phyloP scores from a whole-genome alignment of 1,140 invertebrate species.

The Sitodiplosis mosellana region DNA sequence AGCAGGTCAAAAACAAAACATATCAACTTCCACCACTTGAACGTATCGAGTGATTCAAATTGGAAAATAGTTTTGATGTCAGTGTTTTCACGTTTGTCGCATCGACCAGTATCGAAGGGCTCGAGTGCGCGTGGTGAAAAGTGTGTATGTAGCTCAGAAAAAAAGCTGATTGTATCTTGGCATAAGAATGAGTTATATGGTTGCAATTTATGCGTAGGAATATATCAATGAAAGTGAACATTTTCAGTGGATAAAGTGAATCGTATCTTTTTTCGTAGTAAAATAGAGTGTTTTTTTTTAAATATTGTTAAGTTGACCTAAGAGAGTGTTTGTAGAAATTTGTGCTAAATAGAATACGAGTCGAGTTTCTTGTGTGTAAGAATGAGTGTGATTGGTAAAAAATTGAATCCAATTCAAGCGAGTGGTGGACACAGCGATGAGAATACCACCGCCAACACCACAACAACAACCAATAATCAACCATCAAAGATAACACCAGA shows the following conservation, averaged over 20 bases:
- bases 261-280: neutral
- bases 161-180: too few species aligned
- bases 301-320: too few species aligned
- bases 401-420: constrained; percentile 1
- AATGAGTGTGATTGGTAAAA: constrained; percentile 5
- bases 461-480: neutral
- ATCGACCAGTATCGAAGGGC: neutral
- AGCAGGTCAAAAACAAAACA: neutral
- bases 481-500: constrained; percentile 34
- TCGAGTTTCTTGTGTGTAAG: too few species aligned
- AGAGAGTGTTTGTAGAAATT: too few species aligned
- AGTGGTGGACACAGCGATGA: neutral
- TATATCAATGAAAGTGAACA: too few species aligned
- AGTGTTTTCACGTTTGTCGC: neutral
- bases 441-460: too few species aligned
- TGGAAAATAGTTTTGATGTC: neutral
- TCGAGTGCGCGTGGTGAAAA: neutral
- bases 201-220: too few species aligned
- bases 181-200: too few species aligned
- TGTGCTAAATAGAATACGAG: too few species aligned
- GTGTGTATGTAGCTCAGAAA: too few species aligned
- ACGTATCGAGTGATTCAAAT: neutral
- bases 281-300: neutral
- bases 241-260: too few species aligned
- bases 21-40: neutral